phyloP scores from a whole-genome alignment of 2,113 vertebrate genomes.

The Perognathus longimembris region DNA sequence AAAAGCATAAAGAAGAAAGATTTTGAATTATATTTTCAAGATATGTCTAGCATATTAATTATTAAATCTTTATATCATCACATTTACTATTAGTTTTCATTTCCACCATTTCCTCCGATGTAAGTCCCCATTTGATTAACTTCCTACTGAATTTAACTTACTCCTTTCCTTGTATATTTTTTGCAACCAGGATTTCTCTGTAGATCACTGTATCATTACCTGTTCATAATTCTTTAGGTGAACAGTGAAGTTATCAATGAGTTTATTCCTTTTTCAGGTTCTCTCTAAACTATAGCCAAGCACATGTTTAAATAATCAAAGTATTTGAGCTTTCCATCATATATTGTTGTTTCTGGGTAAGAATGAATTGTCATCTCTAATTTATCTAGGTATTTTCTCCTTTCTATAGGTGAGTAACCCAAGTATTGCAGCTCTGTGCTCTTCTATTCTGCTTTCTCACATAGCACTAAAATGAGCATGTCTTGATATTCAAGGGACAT shows the following conservation, averaged over 20 bases:
- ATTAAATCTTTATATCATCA: background rate
- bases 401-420: background rate
- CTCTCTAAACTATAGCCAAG: background rate
- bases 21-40: constrained; percentile 40
- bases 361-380: background rate
- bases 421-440: background rate
- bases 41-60: background rate
- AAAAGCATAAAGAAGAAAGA: background rate
- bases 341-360: background rate
- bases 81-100: background rate
- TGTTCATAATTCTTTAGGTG: background rate
- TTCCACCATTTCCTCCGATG: background rate
- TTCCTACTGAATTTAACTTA: background rate
- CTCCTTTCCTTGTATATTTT: background rate
- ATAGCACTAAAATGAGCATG: background rate
- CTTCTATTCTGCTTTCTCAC: background rate
- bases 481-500: background rate
- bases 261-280: background rate
- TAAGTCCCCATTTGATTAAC: background rate
- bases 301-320: background rate
- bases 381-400: background rate
- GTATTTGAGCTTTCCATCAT: background rate
- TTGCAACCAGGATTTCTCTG: background rate
- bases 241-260: background rate
- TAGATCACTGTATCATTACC: background rate